Base-by-base conservation (phyloP, 1,140 invertebrate species). In the Pseudomyrmex pallidus region DNA sequence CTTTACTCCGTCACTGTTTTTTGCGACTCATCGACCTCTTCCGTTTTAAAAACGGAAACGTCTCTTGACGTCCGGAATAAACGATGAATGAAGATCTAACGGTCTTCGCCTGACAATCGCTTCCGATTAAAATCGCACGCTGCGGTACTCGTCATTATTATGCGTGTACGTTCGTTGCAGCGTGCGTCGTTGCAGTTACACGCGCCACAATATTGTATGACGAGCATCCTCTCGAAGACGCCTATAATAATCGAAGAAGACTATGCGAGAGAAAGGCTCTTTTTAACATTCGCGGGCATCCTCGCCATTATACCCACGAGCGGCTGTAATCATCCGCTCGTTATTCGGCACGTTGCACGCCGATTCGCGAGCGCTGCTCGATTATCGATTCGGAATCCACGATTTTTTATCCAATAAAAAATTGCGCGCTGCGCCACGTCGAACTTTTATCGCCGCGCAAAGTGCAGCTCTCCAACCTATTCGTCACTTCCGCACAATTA, bases 241-340 rank as follows among this genome's bases (percentile, higher is more conserved):
- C 91, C 92, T 90, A 87, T 92, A 92, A 93, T 92, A 92, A 93
- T 92, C 89, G 87, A 78, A 85, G 89, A 90, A 91, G 90, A 91
- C 13, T 54, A 52, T n/a, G 67, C 63, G n/a, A 35, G 52, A 44
- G 76, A 72, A 52, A 17, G 76, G 46, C 20, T 72, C 52, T 59
- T 72, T 70, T 80, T 48, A 80, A 70, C 61, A 62, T 68, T 84
- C 52, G 66, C 67, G 74, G 62, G 66, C 78, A 63, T 22, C 35
- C 82, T 74, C 87, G 72, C 82, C 83, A 89, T 90, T 90, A 90
- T 67, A 56, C 67, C 57, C 82, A 72, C 74, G n/a, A 70, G 61
- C 59, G 54, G 67, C 57, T 84, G 73, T 91, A 91, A 91, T 91
- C 90, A 87, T 87, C 83, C 90, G 86, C 89, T 90, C 89, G 87